Evolutionary conservation across 1,140 invertebrate species (phyloP).

Genomic region (Hyposmocoma kahamanoa): DNA sequence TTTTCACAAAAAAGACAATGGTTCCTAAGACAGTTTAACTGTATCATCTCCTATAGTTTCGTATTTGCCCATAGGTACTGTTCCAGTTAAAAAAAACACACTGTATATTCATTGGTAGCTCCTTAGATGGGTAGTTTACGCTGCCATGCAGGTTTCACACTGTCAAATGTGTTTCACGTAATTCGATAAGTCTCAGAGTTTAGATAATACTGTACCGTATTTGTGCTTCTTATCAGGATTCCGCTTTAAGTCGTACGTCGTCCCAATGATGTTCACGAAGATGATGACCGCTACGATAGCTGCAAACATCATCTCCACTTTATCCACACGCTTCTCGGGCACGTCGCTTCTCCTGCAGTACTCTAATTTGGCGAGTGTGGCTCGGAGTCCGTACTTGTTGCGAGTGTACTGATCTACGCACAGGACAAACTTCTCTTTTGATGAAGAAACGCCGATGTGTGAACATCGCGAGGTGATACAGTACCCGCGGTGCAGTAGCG

Average conservation of each 20-base stretch:
- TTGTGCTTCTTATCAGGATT: conserved; percentile 25
- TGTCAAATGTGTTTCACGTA: too few species aligned
- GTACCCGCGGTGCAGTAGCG: conserved; percentile 30
- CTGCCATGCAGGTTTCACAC: too few species aligned
- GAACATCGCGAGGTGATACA: conserved; percentile 31
- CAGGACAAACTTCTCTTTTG: conserved; percentile 27
- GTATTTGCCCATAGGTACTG: too few species aligned
- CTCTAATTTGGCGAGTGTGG: conserved; percentile 15
- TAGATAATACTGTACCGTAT: conserved; percentile 1
- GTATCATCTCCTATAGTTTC: too few species aligned
- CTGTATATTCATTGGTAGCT: too few species aligned
- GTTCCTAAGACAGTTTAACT: too few species aligned
- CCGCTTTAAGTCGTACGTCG: conserved; percentile 25
- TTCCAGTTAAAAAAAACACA: too few species aligned
- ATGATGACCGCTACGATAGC: conserved; percentile 19
- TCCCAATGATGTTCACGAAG: conserved; percentile 30
- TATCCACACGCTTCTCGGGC: conserved; percentile 11
- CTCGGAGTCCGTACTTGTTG: conserved; percentile 12
- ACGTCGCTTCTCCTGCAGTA: conserved; percentile 20
- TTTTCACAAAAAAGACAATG: too few species aligned
- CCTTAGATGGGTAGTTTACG: too few species aligned
- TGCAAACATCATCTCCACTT: conserved; percentile 19
- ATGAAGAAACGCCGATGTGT: conserved; percentile 14
- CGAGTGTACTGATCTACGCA: conserved; percentile 28
- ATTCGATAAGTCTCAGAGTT: not conserved